Base-by-base conservation (phyloP, 1,140 invertebrate genomes). In the Bombus haemorrhoidalis region DNA sequence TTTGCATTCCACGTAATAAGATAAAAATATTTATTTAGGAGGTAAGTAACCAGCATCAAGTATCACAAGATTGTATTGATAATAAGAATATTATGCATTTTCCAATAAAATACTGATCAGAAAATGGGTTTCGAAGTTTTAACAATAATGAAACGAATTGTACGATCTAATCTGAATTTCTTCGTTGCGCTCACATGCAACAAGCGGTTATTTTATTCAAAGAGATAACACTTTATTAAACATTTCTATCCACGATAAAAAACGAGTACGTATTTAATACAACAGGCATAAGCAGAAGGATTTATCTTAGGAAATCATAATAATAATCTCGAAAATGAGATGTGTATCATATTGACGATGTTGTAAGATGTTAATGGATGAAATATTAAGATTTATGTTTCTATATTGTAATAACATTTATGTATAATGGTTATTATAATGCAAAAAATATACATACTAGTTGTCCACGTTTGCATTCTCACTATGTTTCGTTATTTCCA, bases 331-430 rank as follows among this genome's bases (percentile, higher is more conserved):
- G 66, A 81, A 22, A 75, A 83, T 78, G 72, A 83, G 80, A 87
- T 79, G 76, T 89, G 85, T 89, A 91, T 84, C 77, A 85, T 90
- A 91, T 80, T 72, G 64, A 92, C 59, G 68, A 77, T 85, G 90
- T 91, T 92, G 81, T 85, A 81, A 91, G 78, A 92, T 90, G 89
- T 93, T 93, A 89, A 92, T 89, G 89, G 77, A 90, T 92, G 91
- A 93, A 64, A 90, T 90, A 91, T 90, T 91, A 92, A 91, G 84
- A 81, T 92, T 93, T 93, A 93, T 93, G 92, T 93, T 93, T 93
- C 89, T 93, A 93, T 92, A 93, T 93, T 93, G 92, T 93, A 93
- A 93, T 93, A 93, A 92, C 89, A 92, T 92, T 93, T 93, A 93
- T 93, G 92, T 93, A 93, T 91, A 91, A 91, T 83, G 87, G 87